Conservation (phyloP, 2,888 invertebrate genomes). For the Drosophila bunnanda region DNA sequence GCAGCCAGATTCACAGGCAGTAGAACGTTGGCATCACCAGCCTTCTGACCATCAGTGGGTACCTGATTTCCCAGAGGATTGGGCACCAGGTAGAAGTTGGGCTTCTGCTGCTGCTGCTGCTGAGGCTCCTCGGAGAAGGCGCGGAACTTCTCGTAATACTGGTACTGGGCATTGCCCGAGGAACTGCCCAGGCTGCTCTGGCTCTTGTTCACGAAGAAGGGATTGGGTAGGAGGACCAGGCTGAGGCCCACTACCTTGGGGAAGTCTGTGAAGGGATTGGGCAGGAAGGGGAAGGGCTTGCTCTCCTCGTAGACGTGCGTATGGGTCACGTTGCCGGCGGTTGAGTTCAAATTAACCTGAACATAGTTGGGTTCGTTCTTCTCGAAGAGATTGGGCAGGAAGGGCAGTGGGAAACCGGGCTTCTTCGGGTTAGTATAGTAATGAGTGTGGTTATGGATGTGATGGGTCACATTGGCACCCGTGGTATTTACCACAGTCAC, state of each 20-base stretch:
- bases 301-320: conserved; percentile 25
- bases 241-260: conserved; percentile 29
- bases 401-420: conserved; percentile 33
- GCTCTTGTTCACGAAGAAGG: conserved; percentile 35
- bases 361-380: conserved; percentile 24
- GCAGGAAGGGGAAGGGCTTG: conserved; percentile 52
- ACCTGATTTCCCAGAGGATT: conserved; percentile 33
- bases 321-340: conserved; percentile 26
- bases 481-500: conserved; percentile 17
- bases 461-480: conserved; percentile 25
- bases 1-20: conserved; percentile 41
- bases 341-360: not conserved
- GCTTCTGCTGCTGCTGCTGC: conserved; percentile 13
- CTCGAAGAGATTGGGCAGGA: conserved; percentile 40
- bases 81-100: conserved; percentile 39
- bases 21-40: conserved; percentile 21
- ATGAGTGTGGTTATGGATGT: conserved; percentile 37
- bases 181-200: not conserved
- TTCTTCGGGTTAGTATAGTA: conserved; percentile 35
- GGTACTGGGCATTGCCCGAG: not conserved
- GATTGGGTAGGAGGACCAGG: conserved; percentile 40
- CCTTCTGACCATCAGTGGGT: conserved; percentile 12
- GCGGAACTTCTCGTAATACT: conserved; percentile 31
- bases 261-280: conserved; percentile 55
- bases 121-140: conserved; percentile 22